Conservation (phyloP, 37 sponge, comb jelly and placozoan species). For the Geodia barretti region DNA sequence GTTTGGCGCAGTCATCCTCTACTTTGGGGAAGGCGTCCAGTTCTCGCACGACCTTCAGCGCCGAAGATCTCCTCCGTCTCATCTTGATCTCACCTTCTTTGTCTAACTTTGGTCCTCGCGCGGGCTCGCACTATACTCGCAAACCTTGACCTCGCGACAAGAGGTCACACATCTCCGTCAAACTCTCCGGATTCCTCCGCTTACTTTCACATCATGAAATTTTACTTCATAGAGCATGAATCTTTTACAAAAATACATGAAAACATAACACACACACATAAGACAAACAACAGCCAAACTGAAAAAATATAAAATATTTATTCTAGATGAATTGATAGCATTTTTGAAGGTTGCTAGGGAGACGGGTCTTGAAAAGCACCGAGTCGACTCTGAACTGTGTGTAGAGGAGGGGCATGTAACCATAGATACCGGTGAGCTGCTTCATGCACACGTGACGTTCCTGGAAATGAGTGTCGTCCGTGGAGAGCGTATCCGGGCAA, state of each 20-base stretch:
- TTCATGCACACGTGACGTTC: constrained; percentile 83
- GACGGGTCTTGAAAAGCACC: constrained; percentile 81
- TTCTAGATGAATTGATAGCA: constrained; percentile 71
- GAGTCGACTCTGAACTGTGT: constrained; percentile 91
- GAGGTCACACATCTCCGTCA: too few species aligned
- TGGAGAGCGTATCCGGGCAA: constrained; percentile 73
- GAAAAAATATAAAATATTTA: too few species aligned
- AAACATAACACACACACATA: too few species aligned
- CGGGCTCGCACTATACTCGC: too few species aligned
- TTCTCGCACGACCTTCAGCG: constrained; percentile 69
- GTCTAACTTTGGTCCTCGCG: too few species aligned
- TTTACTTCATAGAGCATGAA: too few species aligned
- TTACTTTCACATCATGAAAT: too few species aligned
- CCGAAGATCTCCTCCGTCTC: constrained; percentile 22
- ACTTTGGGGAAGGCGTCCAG: constrained; percentile 94
- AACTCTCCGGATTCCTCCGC: too few species aligned
- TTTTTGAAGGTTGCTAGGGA: constrained; percentile 65
- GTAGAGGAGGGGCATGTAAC: constrained; percentile 93
- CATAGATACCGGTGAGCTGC: constrained; percentile 59
- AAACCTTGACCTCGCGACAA: too few species aligned
- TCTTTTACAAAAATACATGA: too few species aligned
- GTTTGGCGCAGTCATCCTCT: constrained; percentile 74
- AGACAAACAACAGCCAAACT: too few species aligned
- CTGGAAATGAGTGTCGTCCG: constrained; percentile 57
- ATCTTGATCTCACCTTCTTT: too few species aligned